Evolutionary conservation across 2,113 vertebrate species (phyloP).

Genomic region (Serilophus lunatus): DNA sequence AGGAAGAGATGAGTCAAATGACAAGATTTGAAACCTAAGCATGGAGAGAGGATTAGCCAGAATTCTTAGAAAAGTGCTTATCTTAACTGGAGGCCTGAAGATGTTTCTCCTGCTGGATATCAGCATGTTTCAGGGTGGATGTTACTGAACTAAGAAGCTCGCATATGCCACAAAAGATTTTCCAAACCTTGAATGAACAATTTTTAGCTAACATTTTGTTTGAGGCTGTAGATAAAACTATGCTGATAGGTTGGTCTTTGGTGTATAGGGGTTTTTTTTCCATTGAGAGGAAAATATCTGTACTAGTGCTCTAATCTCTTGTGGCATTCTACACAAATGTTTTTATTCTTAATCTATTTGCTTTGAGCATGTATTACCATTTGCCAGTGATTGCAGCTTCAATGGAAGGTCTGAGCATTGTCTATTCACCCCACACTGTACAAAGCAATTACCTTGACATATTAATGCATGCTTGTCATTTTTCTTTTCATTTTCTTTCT

Average conservation of each 20-base stretch:
- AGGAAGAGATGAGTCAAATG: neutral
- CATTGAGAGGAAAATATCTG: neutral
- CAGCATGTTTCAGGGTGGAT: neutral
- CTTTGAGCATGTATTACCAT: neutral
- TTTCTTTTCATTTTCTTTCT: neutral
- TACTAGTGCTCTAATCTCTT: neutral
- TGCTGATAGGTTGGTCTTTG: neutral
- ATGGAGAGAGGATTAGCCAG: neutral
- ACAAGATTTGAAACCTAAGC: neutral
- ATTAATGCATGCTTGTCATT: neutral
- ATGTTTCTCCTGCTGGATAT: neutral
- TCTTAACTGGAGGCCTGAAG: neutral
- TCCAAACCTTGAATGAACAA: neutral
- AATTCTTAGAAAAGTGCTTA: neutral
- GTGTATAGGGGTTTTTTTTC: neutral
- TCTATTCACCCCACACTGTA: neutral
- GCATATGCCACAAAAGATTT: neutral
- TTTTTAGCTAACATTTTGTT: neutral
- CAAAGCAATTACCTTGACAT: neutral
- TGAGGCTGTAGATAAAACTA: neutral
- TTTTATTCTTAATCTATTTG: neutral
- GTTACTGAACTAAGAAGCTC: neutral
- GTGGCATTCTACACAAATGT: neutral
- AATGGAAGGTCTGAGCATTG: neutral
- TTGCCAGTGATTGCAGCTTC: neutral